Base-by-base conservation (phyloP, 2,113 vertebrate genomes). In the Channa maculata region DNA sequence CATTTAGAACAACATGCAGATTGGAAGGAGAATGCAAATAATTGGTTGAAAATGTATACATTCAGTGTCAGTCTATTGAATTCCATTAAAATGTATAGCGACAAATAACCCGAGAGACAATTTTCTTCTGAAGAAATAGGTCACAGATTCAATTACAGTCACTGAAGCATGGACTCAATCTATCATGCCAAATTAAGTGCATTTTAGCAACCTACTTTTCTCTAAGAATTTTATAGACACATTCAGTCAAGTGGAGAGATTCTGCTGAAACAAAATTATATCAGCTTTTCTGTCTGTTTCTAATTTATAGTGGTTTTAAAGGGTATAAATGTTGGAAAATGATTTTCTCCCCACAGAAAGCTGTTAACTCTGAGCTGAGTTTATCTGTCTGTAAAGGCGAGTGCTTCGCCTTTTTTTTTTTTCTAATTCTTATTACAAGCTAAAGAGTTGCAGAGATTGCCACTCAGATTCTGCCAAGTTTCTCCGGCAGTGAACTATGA, bases 171-270 rank as follows among this genome's bases (percentile, higher is more conserved):
- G 96, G 96, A 98, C 97, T 97, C 98, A 98, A 98, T 99, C 98
- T 99, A 99, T 99, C 98, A 99, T 98, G 97, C 96, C 97, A 99
- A 99, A 99, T 99, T 99, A 99, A 98, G 96, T 98, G 96, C 96
- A 96, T 98, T 98, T 99, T 98, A 99, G 97, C 96, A 98, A 98
- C 97, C 97, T 98, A 98, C 96, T 98, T 98, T 98, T 96, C 96
- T 96, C 96, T 95, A 94, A 94, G 96, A 97, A 97, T 98, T 97
- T 97, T 98, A 98, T 97, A 96, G 96, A 98, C 97, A 97, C 94
- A 95, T 97, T 96, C 94, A 95, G 94, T 95, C 93, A 94, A 96
- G 97, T 95, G 91, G 95, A 97, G 94, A 95, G 95, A 95, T 95
- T 96, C 95, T 91, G 92, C 84, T 95, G 89, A 81, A 93, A 94